These are phyloP conservation scores for Babylonia areolata DNA, from an alignment of 1,140 invertebrate genomes.

Conservation along the genomic window DNA sequence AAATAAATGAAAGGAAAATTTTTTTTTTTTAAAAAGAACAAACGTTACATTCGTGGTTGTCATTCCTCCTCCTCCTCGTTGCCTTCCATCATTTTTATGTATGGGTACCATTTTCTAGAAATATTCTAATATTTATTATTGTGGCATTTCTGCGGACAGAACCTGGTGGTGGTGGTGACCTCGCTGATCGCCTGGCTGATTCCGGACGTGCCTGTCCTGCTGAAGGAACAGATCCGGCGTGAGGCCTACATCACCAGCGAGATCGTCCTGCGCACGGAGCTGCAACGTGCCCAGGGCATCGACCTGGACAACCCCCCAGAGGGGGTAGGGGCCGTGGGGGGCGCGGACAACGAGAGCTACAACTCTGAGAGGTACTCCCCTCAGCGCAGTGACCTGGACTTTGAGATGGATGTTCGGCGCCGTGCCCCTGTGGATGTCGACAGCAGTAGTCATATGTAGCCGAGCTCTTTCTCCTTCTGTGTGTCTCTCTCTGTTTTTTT, in stretches of 20 bases:
- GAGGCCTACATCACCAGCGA: constrained; percentile 91
- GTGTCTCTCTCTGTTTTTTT: no score
- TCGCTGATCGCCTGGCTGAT: constrained; percentile 96
- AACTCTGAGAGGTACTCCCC: constrained; percentile 23
- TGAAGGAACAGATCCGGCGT: constrained; percentile 88
- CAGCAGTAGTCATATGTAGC: no score
- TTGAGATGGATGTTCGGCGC: constrained; percentile 9
- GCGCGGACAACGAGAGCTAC: not conserved
- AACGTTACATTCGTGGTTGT: no score
- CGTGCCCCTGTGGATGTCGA: no score
- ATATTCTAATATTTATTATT: no score
- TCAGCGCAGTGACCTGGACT: constrained; percentile 22
- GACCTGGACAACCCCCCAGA: not conserved
- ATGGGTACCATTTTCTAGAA: no score
- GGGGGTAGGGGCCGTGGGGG: not conserved
- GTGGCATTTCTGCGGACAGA: constrained; percentile 83
- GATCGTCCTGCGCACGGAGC: constrained; percentile 89
- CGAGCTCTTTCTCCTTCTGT: no score
- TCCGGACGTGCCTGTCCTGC: constrained; percentile 90
- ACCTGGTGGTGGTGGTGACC: constrained; percentile 93
- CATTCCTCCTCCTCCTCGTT: no score
- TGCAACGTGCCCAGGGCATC: constrained; percentile 73
- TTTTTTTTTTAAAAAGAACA: no score
- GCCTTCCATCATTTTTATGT: no score
- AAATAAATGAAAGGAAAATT: no score